Evolutionary conservation across 2,113 vertebrate genomes (phyloP), one percentile per base, ranked within the genome.

Genomic region (Axis porcinus): DNA sequence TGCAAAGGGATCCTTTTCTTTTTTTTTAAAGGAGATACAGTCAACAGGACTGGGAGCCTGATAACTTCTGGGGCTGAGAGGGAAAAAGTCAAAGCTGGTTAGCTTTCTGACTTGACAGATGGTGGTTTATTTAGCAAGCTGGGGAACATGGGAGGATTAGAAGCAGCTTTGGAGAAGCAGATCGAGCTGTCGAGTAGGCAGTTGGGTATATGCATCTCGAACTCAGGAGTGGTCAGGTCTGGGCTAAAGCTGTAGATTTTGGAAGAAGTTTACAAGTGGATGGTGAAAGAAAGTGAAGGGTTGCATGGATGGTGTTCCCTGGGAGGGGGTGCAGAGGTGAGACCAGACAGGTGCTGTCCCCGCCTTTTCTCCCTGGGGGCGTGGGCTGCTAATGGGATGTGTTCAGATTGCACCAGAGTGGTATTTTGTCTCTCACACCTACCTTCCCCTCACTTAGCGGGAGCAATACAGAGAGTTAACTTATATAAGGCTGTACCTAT

Each of bases 401-500:
- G 9, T 47, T 78, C 43, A 21, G 21, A 28, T n/a, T 54, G 33
- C 16, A 11, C 25, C 25, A 40, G 16, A 21, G 91, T 21, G 50
- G 3, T 15, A 3, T 36, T 47, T 25, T 52, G 43, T 33, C 74
- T 89, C 84, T 25, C 55, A 4, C 55, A 8, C 43, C 36, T 91
- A 25, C 30, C 58, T 81, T 33, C 28, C 40, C 21, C 14, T 36
- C 14, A 15, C 64, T 54, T 17, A 70, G 52, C 15, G 19, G 36
- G 57, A 30, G 5, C 3, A 0, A 6, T 30, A 50, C 47, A 15
- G 36, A 40, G 60, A 50, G 27, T 33, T 33, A 43, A 54, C 58
- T 67, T 0, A n/a, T 45, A 33, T 2, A 1, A 6, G 3, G 25
- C 6, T 8, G 11, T 58, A 8, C n/a, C 55, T n/a, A 8, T 25